phyloP scores from a whole-genome alignment of 1,140 invertebrate species.

The Lithobius niger region DNA sequence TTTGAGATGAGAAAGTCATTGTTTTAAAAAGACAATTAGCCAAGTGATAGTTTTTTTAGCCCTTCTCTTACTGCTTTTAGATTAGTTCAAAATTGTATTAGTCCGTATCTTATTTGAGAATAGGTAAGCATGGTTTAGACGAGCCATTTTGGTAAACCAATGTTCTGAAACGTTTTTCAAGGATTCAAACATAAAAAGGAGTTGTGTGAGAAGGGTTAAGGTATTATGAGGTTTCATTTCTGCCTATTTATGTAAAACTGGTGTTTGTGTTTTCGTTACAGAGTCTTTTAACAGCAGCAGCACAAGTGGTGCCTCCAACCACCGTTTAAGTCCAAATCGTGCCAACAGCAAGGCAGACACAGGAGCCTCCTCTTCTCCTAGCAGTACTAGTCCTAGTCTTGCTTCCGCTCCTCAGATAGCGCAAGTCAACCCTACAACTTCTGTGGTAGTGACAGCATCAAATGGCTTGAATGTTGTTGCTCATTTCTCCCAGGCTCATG shows the following conservation, averaged over 20 bases:
- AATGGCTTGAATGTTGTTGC: too few relatives aligned
- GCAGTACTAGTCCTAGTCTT: not conserved
- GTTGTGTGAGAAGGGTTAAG: too few relatives aligned
- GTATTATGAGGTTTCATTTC: not conserved
- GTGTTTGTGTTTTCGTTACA: slow-evolving; percentile 1
- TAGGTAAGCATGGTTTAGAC: not conserved
- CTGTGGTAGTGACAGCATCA: too few relatives aligned
- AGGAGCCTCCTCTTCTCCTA: not conserved
- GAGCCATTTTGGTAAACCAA: not conserved
- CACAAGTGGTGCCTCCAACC: not conserved
- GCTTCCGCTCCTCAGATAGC: not conserved
- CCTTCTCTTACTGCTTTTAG: not conserved
- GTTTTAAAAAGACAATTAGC: too few relatives aligned
- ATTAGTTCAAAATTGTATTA: not conserved
- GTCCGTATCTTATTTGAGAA: not conserved
- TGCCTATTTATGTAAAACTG: not conserved
- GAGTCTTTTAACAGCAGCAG: slow-evolving; percentile 8
- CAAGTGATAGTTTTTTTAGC: too few relatives aligned
- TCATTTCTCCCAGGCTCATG: not conserved
- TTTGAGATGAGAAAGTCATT: too few relatives aligned
- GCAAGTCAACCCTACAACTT: not conserved
- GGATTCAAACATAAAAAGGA: not conserved
- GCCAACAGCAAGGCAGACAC: not conserved
- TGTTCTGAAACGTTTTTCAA: not conserved
- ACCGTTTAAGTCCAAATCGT: not conserved